Conservation (phyloP, 2,113 vertebrate species). For the Candoia aspera region DNA sequence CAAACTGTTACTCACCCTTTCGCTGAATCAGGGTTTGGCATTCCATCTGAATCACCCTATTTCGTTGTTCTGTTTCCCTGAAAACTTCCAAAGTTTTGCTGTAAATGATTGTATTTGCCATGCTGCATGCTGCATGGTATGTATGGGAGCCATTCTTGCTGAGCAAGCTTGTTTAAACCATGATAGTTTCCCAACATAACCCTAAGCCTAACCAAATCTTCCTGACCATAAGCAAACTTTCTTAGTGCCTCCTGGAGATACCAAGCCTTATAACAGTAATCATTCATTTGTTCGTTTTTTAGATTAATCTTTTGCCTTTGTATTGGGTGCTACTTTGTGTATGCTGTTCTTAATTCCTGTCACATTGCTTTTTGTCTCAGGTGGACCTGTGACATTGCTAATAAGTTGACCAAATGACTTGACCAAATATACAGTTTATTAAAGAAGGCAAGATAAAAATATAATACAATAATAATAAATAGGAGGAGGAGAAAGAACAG, state of each 20-base stretch:
- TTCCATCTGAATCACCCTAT: not conserved
- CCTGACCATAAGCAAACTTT: not conserved
- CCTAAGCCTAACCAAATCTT: not conserved
- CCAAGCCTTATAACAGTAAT: not conserved
- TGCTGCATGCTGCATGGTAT: not conserved
- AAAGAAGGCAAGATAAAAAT: not conserved
- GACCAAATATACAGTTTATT: not conserved
- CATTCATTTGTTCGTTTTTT: not conserved
- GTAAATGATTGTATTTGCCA: not conserved
- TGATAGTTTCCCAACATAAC: not conserved
- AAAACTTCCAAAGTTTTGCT: not conserved
- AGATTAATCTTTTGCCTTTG: not conserved
- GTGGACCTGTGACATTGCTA: not conserved
- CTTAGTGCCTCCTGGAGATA: not conserved
- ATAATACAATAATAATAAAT: not conserved
- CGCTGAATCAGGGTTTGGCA: not conserved
- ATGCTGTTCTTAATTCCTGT: not conserved
- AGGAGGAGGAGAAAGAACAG: not conserved
- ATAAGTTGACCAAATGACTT: not conserved
- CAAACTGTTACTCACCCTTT: not conserved
- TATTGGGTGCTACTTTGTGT: not conserved
- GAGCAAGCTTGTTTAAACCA: not conserved
- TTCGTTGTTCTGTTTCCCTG: not conserved
- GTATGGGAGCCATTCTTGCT: not conserved
- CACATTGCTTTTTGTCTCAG: not conserved